Evolutionary conservation across 2,888 invertebrate genomes (phyloP).

Genomic region (Eilema griseolum): DNA sequence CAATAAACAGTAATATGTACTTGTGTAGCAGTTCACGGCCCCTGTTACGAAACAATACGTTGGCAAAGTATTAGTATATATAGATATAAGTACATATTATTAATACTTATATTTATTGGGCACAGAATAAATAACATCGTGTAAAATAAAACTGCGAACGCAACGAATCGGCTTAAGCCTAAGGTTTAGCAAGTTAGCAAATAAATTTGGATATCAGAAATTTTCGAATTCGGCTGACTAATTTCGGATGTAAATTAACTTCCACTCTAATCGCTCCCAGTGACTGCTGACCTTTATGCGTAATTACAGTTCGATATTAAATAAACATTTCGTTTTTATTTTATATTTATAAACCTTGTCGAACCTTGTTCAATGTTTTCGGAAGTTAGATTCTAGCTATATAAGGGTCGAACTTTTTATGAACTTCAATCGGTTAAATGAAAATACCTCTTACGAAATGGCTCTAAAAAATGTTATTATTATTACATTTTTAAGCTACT

Average conservation of each 20-base stretch:
- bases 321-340: background rate
- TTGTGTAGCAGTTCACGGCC: constrained; percentile 56
- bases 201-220: constrained; percentile 11
- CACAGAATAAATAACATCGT: background rate
- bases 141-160: constrained; percentile 8
- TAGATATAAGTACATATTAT: constrained; percentile 50
- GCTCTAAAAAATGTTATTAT: no score
- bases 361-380: background rate
- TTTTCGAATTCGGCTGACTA: constrained; percentile 36
- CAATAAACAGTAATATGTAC: constrained; percentile 76
- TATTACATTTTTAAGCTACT: no score
- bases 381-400: background rate
- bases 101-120: constrained; percentile 13
- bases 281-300: constrained; percentile 25
- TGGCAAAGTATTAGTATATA: constrained; percentile 37
- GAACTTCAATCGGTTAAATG: no score
- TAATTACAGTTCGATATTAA: background rate
- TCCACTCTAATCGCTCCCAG: background rate
- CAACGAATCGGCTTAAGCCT: background rate
- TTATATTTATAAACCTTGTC: background rate
- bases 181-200: constrained; percentile 9
- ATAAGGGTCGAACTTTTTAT: no score
- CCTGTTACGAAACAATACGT: constrained; percentile 46
- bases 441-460: no score
- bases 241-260: constrained; percentile 9